Conservation (phyloP, 2,888 invertebrate species). For the Sinopyrophorus schimmeli region DNA sequence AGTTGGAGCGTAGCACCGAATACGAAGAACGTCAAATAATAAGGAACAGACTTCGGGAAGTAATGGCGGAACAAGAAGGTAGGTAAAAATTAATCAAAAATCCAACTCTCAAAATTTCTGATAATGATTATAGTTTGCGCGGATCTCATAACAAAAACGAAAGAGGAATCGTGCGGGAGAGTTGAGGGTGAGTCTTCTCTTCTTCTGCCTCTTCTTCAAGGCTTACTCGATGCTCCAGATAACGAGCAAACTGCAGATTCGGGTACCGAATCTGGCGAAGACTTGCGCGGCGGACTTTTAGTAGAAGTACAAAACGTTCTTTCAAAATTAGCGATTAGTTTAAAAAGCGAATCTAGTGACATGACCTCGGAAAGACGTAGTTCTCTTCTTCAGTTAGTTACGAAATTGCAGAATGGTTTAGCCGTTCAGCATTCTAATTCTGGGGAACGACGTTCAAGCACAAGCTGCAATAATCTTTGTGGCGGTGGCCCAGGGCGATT, state of each 20-base stretch:
- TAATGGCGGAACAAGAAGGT: conserved; percentile 90
- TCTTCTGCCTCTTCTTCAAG: conserved; percentile 70
- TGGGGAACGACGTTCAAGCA: conserved; percentile 59
- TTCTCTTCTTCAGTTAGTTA: conserved; percentile 74
- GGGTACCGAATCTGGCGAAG: conserved; percentile 72
- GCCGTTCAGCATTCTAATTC: conserved; percentile 37
- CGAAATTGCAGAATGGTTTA: conserved; percentile 65
- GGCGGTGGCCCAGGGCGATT: conserved; percentile 51
- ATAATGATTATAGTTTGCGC: conserved; percentile 55
- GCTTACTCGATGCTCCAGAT: conserved; percentile 60
- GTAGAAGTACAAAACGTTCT: conserved; percentile 57
- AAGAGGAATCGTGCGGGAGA: conserved; percentile 49
- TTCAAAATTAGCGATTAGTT: conserved; percentile 50
- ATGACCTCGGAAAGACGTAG: conserved; percentile 71
- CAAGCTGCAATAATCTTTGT: too few species aligned
- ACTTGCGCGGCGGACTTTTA: conserved; percentile 62
- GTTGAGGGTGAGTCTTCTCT: conserved; percentile 78
- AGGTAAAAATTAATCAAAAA: conserved; percentile 39
- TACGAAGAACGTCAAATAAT: conserved; percentile 86
- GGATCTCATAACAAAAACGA: conserved; percentile 58
- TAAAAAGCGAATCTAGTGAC: conserved; percentile 53
- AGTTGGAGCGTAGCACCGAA: conserved; percentile 84
- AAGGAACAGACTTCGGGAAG: conserved; percentile 76
- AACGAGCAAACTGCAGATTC: conserved; percentile 61
- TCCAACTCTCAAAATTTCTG: too few species aligned